Evolutionary conservation across 2,888 invertebrate genomes (phyloP).

Genomic region (Drosophila nigricruria): DNA sequence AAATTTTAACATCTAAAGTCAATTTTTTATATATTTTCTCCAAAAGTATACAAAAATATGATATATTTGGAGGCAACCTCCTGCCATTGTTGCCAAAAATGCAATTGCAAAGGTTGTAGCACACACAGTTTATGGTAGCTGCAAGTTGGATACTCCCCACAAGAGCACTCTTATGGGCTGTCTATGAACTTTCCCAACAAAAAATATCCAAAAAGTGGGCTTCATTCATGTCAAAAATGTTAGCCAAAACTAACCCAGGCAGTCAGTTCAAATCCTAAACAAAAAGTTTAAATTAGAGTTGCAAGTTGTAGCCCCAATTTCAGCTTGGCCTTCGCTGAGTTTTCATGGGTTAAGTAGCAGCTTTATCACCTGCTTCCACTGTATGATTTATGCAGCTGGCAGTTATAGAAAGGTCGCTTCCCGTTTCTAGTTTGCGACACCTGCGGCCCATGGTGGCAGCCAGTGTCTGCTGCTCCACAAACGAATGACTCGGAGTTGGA

Average conservation of each 20-base stretch:
- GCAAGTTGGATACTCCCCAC: not conserved
- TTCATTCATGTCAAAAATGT: not conserved
- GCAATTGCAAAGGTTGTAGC: too few relatives aligned
- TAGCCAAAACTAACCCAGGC: not conserved
- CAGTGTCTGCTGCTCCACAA: conserved; percentile 27
- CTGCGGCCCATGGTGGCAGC: conserved; percentile 36
- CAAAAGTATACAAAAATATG: too few relatives aligned
- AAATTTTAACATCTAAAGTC: too few relatives aligned
- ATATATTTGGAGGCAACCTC: too few relatives aligned
- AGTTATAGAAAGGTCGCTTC: conserved; percentile 70
- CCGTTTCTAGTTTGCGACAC: conserved; percentile 56
- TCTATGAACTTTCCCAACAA: not conserved
- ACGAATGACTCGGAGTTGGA: conserved; percentile 4
- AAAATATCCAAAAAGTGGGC: not conserved
- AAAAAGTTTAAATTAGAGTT: not conserved
- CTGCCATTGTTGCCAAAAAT: too few relatives aligned
- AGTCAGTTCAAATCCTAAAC: not conserved
- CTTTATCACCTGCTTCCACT: conserved; percentile 42
- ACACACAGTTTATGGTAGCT: too few relatives aligned
- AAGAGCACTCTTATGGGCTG: not conserved
- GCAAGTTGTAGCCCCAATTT: not conserved
- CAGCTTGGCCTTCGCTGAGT: not conserved
- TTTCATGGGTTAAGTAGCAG: conserved; percentile 14
- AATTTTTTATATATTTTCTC: too few relatives aligned
- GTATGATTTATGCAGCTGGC: conserved; percentile 67